Percentiles rank a stretch among this genome's conserved stretches.
phyloP scores from a whole-genome alignment of 2,113 vertebrate genomes.

The Orthonyx spaldingii region DNA sequence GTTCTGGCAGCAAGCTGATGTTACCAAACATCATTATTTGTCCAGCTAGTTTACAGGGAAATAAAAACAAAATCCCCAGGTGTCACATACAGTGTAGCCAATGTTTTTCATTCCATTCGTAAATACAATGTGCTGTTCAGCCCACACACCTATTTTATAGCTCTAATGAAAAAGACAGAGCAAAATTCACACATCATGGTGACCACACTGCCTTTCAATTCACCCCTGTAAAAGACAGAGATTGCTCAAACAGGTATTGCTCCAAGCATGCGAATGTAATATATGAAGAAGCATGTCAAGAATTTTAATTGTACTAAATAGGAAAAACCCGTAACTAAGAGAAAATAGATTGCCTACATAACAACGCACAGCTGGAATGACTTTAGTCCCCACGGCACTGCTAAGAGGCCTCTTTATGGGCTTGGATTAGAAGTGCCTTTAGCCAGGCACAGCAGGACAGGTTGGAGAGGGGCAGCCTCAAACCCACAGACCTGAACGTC shows the following conservation, averaged over 20 bases:
- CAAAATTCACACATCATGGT: background rate
- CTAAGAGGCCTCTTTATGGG: conserved; percentile 1
- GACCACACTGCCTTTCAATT: background rate
- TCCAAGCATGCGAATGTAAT: background rate
- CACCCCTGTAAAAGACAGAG: background rate
- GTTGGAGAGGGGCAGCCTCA: background rate
- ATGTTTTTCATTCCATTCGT: background rate
- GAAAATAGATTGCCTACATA: conserved; percentile 23
- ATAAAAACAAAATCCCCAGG: conserved; percentile 8
- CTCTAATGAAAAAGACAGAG: conserved; percentile 24
- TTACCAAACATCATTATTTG: conserved; percentile 9
- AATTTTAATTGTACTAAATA: conserved; percentile 41
- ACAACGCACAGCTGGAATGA: conserved; percentile 32
- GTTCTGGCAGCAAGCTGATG: background rate
- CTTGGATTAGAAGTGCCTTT: conserved; percentile 4
- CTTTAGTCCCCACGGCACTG: background rate
- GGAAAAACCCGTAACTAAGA: background rate
- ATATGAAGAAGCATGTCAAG: background rate
- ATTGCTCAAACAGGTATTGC: background rate
- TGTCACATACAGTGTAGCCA: background rate
- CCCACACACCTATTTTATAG: conserved; percentile 47
- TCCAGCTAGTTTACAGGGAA: background rate
- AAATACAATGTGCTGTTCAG: background rate
- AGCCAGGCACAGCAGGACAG: conserved; percentile 1
- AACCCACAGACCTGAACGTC: background rate